Evolutionary conservation across 2,888 invertebrate genomes (phyloP), one percentile per base, ranked within the genome.

Genomic region (Apamea sordens): DNA sequence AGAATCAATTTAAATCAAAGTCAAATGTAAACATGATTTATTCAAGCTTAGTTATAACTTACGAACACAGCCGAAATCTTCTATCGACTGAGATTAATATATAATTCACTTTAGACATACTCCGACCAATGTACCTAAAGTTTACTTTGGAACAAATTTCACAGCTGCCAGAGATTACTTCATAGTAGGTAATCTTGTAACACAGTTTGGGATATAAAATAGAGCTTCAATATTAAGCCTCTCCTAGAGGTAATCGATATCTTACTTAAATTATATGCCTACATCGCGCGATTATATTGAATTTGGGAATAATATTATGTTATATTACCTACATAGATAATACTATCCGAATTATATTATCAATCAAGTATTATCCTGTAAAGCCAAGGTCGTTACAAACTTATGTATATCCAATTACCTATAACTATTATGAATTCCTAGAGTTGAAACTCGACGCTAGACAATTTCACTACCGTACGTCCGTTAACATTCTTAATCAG

Each of bases 71-170:
- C 71, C 74, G 63, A 81, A 88, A 84, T 85, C 84, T 83, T 83
- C 84, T 76, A 84, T 87, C 71, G 81, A 80, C 83, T 87, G 76
- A 72, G 85, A 88, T 87, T 87, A 89, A 85, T 86, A 86, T 82
- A 86, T 90, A 86, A 90, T 88, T 91, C 86, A 85, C 79, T 85
- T 85, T 76, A 86, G 82, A 86, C 80, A 83, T 79, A 85, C 84
- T 82, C 77, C 85, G 69, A 80, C 83, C 79, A 36, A 83, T 63
- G 63, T 84, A 82, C 47, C 81, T 84, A 72, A 89, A 90, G 90
- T 89, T 90, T 89, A 87, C 85, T 89, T 87, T 80, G 80, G 59
- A 90, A 88, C 89, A 90, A 91, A 89, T 89, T 87, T 89, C 90
- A 85, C 90, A 90, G 88, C 89, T 89, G 88, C 84, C 70, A 82